A percentile compares a stretch with the other conserved stretches of the same genome.
Conservation (phyloP, 2,888 invertebrate genomes). For the Diploptera punctata region DNA sequence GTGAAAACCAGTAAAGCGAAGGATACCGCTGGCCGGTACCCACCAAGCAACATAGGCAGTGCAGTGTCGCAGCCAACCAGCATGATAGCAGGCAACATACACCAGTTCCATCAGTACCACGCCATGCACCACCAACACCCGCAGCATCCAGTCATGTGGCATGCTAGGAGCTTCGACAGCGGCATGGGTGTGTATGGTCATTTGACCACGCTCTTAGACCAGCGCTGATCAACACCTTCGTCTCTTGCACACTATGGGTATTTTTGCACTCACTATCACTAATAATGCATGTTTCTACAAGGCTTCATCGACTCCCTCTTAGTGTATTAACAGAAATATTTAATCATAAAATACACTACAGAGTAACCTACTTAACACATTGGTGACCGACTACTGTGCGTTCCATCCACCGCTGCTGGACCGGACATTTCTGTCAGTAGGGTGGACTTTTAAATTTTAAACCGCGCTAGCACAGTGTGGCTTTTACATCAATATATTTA, state of each 20-base stretch:
- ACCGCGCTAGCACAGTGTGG: no score
- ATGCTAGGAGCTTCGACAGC: slow-evolving; percentile 89
- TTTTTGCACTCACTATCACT: slow-evolving; percentile 6
- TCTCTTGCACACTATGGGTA: slow-evolving; percentile 8
- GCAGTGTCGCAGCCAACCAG: slow-evolving; percentile 9
- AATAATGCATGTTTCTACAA: not conserved
- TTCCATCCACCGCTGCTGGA: no score
- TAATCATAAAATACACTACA: no score
- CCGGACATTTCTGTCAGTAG: no score
- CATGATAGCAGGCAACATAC: not conserved
- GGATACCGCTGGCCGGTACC: slow-evolving; percentile 58
- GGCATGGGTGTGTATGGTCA: slow-evolving; percentile 78
- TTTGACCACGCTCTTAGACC: slow-evolving; percentile 21
- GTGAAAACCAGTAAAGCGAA: slow-evolving; percentile 67
- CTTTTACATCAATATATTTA: no score
- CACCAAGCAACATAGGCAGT: slow-evolving; percentile 45
- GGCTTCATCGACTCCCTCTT: no score
- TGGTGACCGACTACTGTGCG: no score
- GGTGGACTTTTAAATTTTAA: no score
- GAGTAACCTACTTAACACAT: no score
- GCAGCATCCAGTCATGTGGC: slow-evolving; percentile 74
- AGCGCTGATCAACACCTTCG: not conserved
- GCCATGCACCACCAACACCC: slow-evolving; percentile 60
- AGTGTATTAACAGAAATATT: no score
- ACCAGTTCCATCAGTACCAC: slow-evolving; percentile 48